A percentile compares a stretch with the other conserved stretches of the same genome.
phyloP scores from a whole-genome alignment of 2,888 invertebrate species.

The Noctua comes region DNA sequence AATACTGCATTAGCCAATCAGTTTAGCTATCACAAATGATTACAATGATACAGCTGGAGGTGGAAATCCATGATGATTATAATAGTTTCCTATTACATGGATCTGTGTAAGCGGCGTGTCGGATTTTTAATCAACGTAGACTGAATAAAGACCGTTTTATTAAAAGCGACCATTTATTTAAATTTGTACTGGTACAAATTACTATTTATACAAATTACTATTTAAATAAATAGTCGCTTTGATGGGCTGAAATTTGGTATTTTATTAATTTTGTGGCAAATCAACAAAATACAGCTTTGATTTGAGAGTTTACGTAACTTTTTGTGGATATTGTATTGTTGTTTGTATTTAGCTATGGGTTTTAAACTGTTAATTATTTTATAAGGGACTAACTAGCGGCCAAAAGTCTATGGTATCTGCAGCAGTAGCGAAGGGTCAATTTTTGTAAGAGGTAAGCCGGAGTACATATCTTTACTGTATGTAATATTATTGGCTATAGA shows the following conservation, averaged over 20 bases:
- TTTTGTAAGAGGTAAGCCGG: too few relatives aligned
- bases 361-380: neutral
- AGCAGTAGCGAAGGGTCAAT: too few relatives aligned
- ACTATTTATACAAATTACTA: too few relatives aligned
- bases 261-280: neutral
- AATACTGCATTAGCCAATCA: constrained; percentile 17
- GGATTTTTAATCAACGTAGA: constrained; percentile 45
- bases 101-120: constrained; percentile 30
- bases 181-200: neutral
- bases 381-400: neutral
- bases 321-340: neutral
- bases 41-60: constrained; percentile 43
- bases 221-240: too few relatives aligned
- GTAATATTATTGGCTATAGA: too few relatives aligned
- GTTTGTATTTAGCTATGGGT: neutral
- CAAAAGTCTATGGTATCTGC: neutral
- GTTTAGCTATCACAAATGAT: constrained; percentile 30
- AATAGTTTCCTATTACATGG: constrained; percentile 51
- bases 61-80: constrained; percentile 35
- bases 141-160: constrained; percentile 21
- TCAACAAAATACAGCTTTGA: neutral
- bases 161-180: constrained; percentile 20
- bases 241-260: neutral
- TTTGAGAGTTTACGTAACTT: neutral
- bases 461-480: too few relatives aligned